A percentile compares a stretch with the other conserved stretches of the same genome.
Evolutionary conservation across 1,140 invertebrate genomes (phyloP).

Genomic region (Myzus persicae): DNA sequence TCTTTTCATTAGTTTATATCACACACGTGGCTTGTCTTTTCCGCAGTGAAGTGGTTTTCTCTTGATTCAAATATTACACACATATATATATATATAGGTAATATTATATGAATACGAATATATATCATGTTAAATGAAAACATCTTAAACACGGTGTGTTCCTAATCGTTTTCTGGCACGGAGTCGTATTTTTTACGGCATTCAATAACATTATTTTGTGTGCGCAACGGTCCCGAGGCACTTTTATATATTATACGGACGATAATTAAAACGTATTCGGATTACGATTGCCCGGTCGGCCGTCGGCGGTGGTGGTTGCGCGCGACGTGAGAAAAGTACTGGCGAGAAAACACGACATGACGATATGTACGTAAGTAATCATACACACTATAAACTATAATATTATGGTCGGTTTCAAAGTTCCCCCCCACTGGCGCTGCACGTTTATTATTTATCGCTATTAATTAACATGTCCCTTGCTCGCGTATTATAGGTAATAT

Average conservation of each 20-base stretch:
- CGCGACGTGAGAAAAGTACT: constrained; percentile 32
- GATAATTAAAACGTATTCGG: constrained; percentile 2
- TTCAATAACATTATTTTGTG: constrained; percentile 9
- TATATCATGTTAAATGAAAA: constrained; percentile 10
- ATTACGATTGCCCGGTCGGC: constrained; percentile 25
- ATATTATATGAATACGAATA: not conserved
- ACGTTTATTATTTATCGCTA: constrained; percentile 35
- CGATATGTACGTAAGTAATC: constrained; percentile 11
- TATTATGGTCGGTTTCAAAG: constrained; percentile 11
- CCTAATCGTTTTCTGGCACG: constrained; percentile 5
- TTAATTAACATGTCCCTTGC: constrained; percentile 42
- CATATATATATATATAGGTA: no score
- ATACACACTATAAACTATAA: not conserved
- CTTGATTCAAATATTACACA: not conserved
- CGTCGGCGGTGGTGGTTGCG: constrained; percentile 15
- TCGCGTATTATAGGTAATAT: constrained; percentile 5
- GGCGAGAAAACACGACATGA: not conserved
- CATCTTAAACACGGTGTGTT: not conserved
- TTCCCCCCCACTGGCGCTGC: constrained; percentile 28
- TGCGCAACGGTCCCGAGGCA: not conserved
- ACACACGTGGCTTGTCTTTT: not conserved
- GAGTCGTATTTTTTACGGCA: not conserved
- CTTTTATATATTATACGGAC: constrained; percentile 16
- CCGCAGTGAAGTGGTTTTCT: not conserved
- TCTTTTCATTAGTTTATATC: not conserved